Base-by-base conservation (phyloP, 2,888 invertebrate genomes). In the Synergus itoensis region DNA sequence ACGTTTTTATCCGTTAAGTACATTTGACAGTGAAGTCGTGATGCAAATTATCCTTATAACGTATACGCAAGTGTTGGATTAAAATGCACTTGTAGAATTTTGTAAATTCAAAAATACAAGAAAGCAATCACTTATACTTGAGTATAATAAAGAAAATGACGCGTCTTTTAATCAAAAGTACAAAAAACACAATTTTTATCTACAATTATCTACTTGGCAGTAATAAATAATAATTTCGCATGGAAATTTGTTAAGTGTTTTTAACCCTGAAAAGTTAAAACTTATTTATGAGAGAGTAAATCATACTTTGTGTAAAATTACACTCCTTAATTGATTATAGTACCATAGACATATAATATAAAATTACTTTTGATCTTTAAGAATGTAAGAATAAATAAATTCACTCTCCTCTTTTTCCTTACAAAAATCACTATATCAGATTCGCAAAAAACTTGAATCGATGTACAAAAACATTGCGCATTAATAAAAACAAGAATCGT, bases 11-110 rank as follows among this genome's bases (percentile, higher is more conserved):
- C 73, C 53, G 45, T 14, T 11, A 73, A 28, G 45, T 53, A 73
- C 48, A 53, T 73, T 73, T 36, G 73, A 73, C 73, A 73, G 73
- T 53, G 48, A 73, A 53, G 36, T 53, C 48, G 18, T 36, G 73
- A 73, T 73, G 73, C 48, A 53, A 73, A 73, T 53, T 73, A 73
- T 73, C 73, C 36, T 53, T 36, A 73, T 73, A 53, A 16, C 73
- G 73, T 73, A 36, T 36, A 73, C 9, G 36, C 36, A 73, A 69
- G 21, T 69, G 69, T 69, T 45, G 48, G 16, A 69, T 69, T 48
- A 53, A 48, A 69, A 69, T 48, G 9, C 69, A 48, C 69, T 69
- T 69, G 14, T 45, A 16, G 69, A 69, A 69, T 69, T 69, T 69
- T 48, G 69, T n/a, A 48, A 48, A 48, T 69, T 28, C 48, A 48